A percentile compares a stretch with the other conserved stretches of the same genome.
phyloP scores from a whole-genome alignment of 1,140 invertebrate genomes.

The Drosophila tsacasi region DNA sequence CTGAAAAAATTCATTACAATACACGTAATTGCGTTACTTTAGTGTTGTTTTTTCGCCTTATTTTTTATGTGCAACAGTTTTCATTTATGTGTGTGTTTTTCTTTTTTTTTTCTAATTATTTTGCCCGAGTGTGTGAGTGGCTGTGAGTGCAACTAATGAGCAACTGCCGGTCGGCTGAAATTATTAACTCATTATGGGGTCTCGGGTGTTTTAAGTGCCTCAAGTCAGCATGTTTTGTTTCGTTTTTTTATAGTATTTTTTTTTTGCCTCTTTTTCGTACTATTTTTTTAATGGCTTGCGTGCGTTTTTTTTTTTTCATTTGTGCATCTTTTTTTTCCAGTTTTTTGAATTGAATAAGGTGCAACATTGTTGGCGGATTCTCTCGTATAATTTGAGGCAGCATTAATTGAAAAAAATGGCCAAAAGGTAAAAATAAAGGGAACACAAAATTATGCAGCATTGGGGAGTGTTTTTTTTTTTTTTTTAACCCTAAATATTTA shows the following conservation, averaged over 20 bases:
- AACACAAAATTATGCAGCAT: background rate
- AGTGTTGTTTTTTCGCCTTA: conserved; percentile 2
- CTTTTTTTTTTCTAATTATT: conserved; percentile 49
- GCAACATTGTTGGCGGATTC: conserved; percentile 51
- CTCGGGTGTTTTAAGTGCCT: conserved; percentile 55
- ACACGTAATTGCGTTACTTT: conserved; percentile 66
- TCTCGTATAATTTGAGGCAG: conserved; percentile 23
- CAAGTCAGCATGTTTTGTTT: conserved; percentile 55
- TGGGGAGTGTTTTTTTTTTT: background rate
- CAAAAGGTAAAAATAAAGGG: conserved; percentile 14
- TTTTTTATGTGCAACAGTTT: conserved; percentile 53
- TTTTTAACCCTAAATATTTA: conserved; percentile 12
- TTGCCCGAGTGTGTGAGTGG: conserved; percentile 16
- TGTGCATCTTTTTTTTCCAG: conserved; percentile 14
- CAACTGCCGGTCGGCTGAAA: conserved; percentile 59
- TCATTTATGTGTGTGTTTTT: conserved; percentile 21
- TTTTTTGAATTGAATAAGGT: conserved; percentile 40
- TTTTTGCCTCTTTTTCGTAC: conserved; percentile 12
- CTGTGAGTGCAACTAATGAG: conserved; percentile 65
- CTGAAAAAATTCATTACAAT: conserved; percentile 63
- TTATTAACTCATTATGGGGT: conserved; percentile 60
- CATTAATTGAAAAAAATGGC: conserved; percentile 34
- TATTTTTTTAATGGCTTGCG: conserved; percentile 55
- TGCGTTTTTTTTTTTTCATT: conserved; percentile 44
- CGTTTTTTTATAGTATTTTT: conserved; percentile 16